Evolutionary conservation across 2,797 vertebrate genomes (phyloP).

Genomic region (Poeciliopsis paucimaculata): DNA sequence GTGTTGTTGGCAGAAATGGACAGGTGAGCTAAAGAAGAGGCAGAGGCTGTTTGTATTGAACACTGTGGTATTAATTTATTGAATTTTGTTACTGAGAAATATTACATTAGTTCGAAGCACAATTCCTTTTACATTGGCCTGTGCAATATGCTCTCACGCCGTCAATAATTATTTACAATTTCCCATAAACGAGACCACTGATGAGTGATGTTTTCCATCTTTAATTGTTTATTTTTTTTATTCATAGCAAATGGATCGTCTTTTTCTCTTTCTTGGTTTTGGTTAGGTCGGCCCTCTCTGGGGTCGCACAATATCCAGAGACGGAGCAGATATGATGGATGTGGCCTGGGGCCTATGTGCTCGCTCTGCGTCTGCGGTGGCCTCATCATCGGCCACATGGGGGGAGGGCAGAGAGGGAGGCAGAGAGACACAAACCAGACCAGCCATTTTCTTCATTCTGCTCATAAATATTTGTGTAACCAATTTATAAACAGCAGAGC

Average conservation of each 20-base stretch:
- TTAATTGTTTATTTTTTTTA: slow-evolving; percentile 6
- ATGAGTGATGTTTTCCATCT: slow-evolving; percentile 7
- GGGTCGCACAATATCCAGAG: slow-evolving; percentile 69
- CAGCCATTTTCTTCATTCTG: slow-evolving; percentile 78
- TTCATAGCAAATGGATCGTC: slow-evolving; percentile 17
- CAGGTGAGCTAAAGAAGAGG: slow-evolving; percentile 67
- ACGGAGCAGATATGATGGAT: slow-evolving; percentile 78
- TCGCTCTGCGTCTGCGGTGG: slow-evolving; percentile 68
- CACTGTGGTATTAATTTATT: slow-evolving; percentile 68
- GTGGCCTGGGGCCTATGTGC: slow-evolving; percentile 72
- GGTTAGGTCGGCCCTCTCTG: slow-evolving; percentile 44
- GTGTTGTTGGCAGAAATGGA: slow-evolving; percentile 55
- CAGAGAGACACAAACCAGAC: slow-evolving; percentile 79
- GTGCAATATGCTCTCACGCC: not conserved
- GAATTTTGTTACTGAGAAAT: slow-evolving; percentile 57
- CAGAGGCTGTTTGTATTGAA: slow-evolving; percentile 65
- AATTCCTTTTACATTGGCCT: slow-evolving; percentile 23
- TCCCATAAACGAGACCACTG: slow-evolving; percentile 14
- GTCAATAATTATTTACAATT: slow-evolving; percentile 7
- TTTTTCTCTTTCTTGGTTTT: slow-evolving; percentile 30
- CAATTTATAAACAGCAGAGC: slow-evolving; percentile 84
- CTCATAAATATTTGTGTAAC: slow-evolving; percentile 86
- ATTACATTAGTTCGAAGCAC: slow-evolving; percentile 43
- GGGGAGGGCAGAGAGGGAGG: slow-evolving; percentile 50
- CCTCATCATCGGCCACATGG: slow-evolving; percentile 71